Percentiles rank a stretch among this genome's conserved stretches.
phyloP scores from a whole-genome alignment of 2,797 vertebrate species.

The Tokudaia muenninki region DNA sequence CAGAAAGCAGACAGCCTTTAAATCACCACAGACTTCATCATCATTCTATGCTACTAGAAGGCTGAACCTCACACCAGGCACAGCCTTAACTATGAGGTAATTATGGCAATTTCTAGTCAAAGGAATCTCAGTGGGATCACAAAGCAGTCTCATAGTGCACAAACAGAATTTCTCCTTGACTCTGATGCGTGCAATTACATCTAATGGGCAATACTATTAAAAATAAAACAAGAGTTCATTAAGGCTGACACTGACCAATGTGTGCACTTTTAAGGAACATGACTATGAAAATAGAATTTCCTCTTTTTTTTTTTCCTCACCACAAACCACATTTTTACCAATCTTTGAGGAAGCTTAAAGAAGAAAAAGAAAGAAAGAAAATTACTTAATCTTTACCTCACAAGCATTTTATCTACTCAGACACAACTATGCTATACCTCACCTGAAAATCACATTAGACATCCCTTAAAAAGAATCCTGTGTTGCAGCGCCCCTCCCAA shows the following conservation, averaged over 20 bases:
- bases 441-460: neutral
- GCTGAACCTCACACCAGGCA: neutral
- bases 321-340: constrained; percentile 77
- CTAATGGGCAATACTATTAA: neutral
- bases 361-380: neutral
- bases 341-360: constrained; percentile 55
- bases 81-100: neutral
- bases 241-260: neutral
- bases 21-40: neutral
- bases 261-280: constrained; percentile 59
- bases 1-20: neutral
- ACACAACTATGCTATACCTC: neutral
- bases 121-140: neutral
- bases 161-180: constrained; percentile 8
- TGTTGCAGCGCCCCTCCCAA: constrained; percentile 23
- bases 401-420: neutral
- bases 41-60: neutral
- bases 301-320: constrained; percentile 45
- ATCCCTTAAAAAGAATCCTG: neutral
- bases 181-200: neutral
- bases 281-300: constrained; percentile 69
- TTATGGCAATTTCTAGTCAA: neutral
- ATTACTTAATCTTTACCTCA: constrained; percentile 48
- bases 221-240: constrained; percentile 40
- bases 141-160: neutral